phyloP scores from a whole-genome alignment of 2,888 invertebrate genomes.

The Cerastoderma edule region DNA sequence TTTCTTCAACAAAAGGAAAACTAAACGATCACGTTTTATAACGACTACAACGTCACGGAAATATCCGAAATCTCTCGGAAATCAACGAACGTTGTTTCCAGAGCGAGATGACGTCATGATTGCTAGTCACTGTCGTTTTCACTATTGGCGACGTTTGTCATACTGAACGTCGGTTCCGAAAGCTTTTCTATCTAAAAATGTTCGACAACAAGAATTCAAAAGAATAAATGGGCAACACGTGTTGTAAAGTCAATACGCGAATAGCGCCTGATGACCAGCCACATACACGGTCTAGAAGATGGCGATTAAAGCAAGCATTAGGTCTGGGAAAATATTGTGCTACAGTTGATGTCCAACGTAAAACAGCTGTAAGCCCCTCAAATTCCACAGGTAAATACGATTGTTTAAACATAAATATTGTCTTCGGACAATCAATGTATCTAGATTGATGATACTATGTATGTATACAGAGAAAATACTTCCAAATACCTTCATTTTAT shows the following conservation, averaged over 20 bases:
- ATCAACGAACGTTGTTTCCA: background rate
- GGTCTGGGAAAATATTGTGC: conserved; percentile 11
- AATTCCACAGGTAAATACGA: too few species aligned
- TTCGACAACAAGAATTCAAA: too few species aligned
- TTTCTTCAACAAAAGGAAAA: too few species aligned
- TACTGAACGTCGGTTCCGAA: too few species aligned
- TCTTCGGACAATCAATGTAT: too few species aligned
- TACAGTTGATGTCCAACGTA: background rate
- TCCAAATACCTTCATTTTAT: too few species aligned
- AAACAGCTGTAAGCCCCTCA: too few species aligned
- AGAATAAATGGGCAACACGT: conserved; percentile 9
- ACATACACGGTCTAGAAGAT: background rate
- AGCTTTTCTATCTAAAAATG: too few species aligned
- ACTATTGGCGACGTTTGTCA: too few species aligned
- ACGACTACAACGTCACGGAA: conserved; percentile 14
- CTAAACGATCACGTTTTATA: background rate
- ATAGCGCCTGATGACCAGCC: background rate
- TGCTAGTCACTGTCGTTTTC: background rate
- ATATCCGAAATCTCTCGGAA: background rate
- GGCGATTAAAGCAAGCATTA: background rate
- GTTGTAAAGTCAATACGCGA: background rate
- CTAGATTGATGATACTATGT: too few species aligned
- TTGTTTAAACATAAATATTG: too few species aligned
- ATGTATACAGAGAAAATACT: too few species aligned
- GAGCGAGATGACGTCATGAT: background rate